A percentile compares a stretch with the other conserved stretches of the same genome.
These are phyloP conservation scores for Onychostruthus taczanowskii DNA, from an alignment of 2,113 vertebrate genomes.

Conservation along the genomic window DNA sequence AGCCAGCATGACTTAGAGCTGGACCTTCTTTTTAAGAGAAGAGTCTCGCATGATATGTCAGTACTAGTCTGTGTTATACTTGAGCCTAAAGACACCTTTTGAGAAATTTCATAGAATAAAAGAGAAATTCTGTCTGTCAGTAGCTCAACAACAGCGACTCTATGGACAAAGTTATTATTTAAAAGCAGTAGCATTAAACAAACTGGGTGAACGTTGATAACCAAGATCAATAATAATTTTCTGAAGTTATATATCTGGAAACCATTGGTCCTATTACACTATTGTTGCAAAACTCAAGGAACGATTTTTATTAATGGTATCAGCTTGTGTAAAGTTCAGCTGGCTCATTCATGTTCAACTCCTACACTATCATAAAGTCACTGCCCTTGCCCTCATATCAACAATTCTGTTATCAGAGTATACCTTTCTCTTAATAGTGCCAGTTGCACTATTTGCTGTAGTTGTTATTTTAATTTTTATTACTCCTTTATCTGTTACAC, in stretches of 20 bases:
- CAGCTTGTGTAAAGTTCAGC: neutral
- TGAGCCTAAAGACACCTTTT: neutral
- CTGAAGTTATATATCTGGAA: neutral
- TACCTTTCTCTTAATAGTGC: neutral
- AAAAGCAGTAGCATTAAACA: neutral
- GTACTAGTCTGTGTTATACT: neutral
- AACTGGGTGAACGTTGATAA: neutral
- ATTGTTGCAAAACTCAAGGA: neutral
- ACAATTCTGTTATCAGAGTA: neutral
- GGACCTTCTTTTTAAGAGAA: neutral
- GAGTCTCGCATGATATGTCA: neutral
- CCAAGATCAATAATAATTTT: neutral
- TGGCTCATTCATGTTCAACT: neutral
- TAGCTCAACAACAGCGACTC: neutral
- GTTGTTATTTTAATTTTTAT: slow-evolving; percentile 34
- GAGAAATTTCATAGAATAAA: neutral
- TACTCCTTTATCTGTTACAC: neutral
- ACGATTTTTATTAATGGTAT: neutral
- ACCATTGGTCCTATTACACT: neutral
- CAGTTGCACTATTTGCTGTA: neutral
- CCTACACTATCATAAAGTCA: neutral
- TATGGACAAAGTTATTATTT: neutral
- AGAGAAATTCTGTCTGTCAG: neutral
- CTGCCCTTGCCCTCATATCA: neutral
- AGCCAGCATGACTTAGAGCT: neutral